Conservation (phyloP, 1,140 invertebrate genomes). For the Ceratosolen solmsi region DNA sequence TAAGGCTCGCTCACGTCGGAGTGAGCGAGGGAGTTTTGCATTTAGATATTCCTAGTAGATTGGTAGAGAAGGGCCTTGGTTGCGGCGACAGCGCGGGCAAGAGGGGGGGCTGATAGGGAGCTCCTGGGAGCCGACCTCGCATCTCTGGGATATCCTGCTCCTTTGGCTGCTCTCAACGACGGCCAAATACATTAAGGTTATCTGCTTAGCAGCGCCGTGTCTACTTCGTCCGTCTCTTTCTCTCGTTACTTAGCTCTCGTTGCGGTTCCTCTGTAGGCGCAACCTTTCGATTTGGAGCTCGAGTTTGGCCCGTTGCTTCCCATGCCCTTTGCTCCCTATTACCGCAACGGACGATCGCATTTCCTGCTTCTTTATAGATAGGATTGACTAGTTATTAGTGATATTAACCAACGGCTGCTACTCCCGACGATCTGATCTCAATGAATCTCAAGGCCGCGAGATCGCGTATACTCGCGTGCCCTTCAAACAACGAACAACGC, state of each 20-base stretch:
- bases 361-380: background rate
- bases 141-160: constrained; percentile 28
- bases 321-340: constrained; percentile 19
- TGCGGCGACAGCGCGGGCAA: background rate
- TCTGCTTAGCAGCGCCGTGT: background rate
- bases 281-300: constrained; percentile 40
- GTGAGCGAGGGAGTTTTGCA: constrained; percentile 35
- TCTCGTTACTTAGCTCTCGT: constrained; percentile 42
- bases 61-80: background rate
- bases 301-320: background rate
- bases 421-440: no score
- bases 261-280: background rate
- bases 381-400: background rate
- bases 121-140: background rate
- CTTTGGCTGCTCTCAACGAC: background rate
- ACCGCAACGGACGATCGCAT: background rate
- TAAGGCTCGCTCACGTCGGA: constrained; percentile 10
- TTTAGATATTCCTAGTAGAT: constrained; percentile 48
- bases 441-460: no score
- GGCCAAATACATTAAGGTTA: constrained; percentile 47
- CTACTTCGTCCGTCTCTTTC: background rate
- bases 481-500: no score
- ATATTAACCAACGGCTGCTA: background rate
- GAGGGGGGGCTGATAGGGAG: background rate
- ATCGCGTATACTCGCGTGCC: no score